Conservation (phyloP, 2,888 invertebrate genomes). For the Epirrhoe alternata region DNA sequence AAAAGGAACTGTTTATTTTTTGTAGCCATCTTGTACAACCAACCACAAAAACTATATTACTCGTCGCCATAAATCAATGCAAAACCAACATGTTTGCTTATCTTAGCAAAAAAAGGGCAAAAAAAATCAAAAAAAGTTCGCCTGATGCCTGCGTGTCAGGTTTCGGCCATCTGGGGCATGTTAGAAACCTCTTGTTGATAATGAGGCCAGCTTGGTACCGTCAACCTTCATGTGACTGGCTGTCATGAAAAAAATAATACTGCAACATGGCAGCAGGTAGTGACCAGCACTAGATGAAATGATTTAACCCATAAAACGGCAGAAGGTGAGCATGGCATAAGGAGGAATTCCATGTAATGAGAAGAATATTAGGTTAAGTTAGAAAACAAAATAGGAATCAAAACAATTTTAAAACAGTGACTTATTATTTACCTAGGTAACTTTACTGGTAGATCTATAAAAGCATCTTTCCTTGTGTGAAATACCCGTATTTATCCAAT, state of each 20-base stretch:
- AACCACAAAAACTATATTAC: slow-evolving; percentile 41
- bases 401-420: too few species aligned
- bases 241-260: background rate
- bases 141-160: slow-evolving; percentile 43
- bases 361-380: too few species aligned
- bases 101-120: slow-evolving; percentile 37
- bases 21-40: slow-evolving; percentile 21
- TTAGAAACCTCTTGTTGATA: slow-evolving; percentile 16
- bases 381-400: too few species aligned
- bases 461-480: background rate
- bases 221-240: slow-evolving; percentile 2
- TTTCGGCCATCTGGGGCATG: slow-evolving; percentile 43
- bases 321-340: too few species aligned
- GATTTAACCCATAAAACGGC: too few species aligned
- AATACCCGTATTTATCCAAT: slow-evolving; percentile 22
- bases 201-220: slow-evolving; percentile 14
- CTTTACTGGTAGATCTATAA: background rate
- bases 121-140: slow-evolving; percentile 41
- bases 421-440: too few species aligned
- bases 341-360: too few species aligned
- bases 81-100: slow-evolving; percentile 44
- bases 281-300: too few species aligned
- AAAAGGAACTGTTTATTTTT: slow-evolving; percentile 10
- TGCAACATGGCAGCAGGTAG: too few species aligned
- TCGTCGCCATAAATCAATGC: slow-evolving; percentile 45